Percentiles rank a stretch among this genome's conserved stretches.
Conservation (phyloP, 2,797 vertebrate species). For the Poeciliopsis infans region DNA sequence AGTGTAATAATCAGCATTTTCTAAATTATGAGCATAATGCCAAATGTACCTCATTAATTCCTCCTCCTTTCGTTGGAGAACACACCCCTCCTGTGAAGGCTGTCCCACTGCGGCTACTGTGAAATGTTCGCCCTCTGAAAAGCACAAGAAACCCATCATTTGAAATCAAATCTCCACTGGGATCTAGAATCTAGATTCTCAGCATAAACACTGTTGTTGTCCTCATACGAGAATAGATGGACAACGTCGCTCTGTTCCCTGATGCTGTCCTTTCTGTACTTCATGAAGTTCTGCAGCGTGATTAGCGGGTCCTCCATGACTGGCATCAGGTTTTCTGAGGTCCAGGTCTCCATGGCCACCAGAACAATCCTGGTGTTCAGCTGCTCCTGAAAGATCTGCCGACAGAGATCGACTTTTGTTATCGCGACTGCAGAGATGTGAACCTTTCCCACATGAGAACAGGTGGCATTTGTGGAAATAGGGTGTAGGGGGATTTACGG, state of each 20-base stretch:
- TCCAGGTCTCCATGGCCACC: slow-evolving; percentile 96
- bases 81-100: slow-evolving; percentile 92
- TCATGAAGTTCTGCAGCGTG: slow-evolving; percentile 89
- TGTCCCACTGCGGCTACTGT: slow-evolving; percentile 90
- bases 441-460: slow-evolving; percentile 4
- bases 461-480: slow-evolving; percentile 24
- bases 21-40: neutral
- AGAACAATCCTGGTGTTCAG: slow-evolving; percentile 93
- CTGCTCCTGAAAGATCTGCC: slow-evolving; percentile 93
- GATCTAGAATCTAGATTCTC: neutral
- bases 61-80: slow-evolving; percentile 83
- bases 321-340: slow-evolving; percentile 87
- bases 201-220: neutral
- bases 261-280: slow-evolving; percentile 87
- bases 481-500: slow-evolving; percentile 27
- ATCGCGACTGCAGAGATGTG: neutral
- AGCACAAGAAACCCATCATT: slow-evolving; percentile 10
- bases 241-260: slow-evolving; percentile 87
- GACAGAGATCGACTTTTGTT: slow-evolving; percentile 26
- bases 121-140: slow-evolving; percentile 89
- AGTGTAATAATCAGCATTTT: neutral
- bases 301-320: slow-evolving; percentile 87
- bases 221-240: slow-evolving; percentile 92
- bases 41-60: slow-evolving; percentile 88
- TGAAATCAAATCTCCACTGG: neutral